Percentiles rank a stretch among this genome's conserved stretches.
Evolutionary conservation across 2,888 invertebrate species (phyloP).

Genomic region (Cantharis rufa): DNA sequence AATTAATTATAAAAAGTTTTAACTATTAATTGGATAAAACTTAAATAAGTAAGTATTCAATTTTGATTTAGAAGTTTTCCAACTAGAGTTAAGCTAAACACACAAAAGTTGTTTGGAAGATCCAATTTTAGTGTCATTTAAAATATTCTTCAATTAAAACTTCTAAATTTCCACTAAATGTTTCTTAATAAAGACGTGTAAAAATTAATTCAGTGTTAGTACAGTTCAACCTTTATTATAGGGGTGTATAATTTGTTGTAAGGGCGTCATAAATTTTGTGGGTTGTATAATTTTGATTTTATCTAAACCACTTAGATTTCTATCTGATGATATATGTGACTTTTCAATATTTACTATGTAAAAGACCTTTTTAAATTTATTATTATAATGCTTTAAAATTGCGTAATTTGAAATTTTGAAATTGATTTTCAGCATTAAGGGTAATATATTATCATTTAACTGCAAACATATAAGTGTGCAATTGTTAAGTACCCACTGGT

Average conservation of each 20-base stretch:
- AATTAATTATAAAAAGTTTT: conserved; percentile 14
- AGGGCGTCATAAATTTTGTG: conserved; percentile 10
- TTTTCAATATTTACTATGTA: neutral
- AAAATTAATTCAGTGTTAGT: conserved; percentile 42
- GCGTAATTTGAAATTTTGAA: neutral
- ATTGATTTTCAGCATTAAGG: neutral
- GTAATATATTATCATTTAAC: neutral
- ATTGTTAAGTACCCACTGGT: conserved; percentile 10
- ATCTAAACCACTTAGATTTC: conserved; percentile 9
- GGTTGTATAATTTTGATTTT: conserved; percentile 23
- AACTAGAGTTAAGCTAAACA: conserved; percentile 15
- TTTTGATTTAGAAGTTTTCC: conserved; percentile 10
- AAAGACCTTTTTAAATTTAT: neutral
- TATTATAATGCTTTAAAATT: neutral
- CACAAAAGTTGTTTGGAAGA: conserved; percentile 25
- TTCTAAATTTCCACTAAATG: conserved; percentile 39
- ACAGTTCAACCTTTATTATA: conserved; percentile 26
- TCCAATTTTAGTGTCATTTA: conserved; percentile 30
- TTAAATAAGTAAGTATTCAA: conserved; percentile 5
- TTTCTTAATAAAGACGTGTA: conserved; percentile 41
- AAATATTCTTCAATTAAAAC: conserved; percentile 38
- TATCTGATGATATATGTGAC: neutral
- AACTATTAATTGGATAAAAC: conserved; percentile 7
- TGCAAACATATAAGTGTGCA: neutral
- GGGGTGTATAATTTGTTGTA: conserved; percentile 26